phyloP scores from a whole-genome alignment of 1,140 invertebrate species.

The Melipona quadrifasciata region DNA sequence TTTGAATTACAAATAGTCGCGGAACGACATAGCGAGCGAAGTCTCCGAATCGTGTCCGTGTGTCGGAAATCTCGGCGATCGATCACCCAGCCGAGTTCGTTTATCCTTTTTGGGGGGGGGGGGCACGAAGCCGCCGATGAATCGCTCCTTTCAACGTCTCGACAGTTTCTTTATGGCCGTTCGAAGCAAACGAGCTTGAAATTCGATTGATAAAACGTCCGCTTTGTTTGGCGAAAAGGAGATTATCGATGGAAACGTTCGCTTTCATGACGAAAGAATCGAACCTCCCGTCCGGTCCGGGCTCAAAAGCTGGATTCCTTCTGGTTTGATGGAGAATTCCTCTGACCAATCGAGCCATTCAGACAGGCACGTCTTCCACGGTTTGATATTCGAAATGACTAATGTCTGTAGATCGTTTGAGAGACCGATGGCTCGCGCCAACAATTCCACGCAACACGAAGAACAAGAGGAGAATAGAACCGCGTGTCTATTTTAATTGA shows the following conservation, averaged over 20 bases:
- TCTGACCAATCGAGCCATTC: slow-evolving; percentile 16
- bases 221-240: slow-evolving; percentile 17
- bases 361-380: background rate
- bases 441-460: background rate
- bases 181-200: slow-evolving; percentile 5
- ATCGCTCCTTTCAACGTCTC: background rate
- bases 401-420: too few species aligned
- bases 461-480: background rate
- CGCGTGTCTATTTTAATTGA: background rate
- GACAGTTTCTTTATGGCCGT: slow-evolving; percentile 2
- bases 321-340: slow-evolving; percentile 36
- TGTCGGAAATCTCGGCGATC: background rate
- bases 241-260: slow-evolving; percentile 19
- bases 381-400: slow-evolving; percentile 7
- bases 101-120: background rate
- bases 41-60: background rate
- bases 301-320: background rate
- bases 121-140: background rate
- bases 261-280: slow-evolving; percentile 17
- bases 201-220: slow-evolving; percentile 12
- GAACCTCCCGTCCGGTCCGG: background rate
- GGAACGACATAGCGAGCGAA: background rate
- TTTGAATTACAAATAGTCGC: background rate
- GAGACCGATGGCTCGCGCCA: background rate
- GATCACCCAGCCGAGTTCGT: background rate